Conservation (phyloP, 2,113 vertebrate genomes). For the rabbit (Oryctolagus cuniculus) region DNA sequence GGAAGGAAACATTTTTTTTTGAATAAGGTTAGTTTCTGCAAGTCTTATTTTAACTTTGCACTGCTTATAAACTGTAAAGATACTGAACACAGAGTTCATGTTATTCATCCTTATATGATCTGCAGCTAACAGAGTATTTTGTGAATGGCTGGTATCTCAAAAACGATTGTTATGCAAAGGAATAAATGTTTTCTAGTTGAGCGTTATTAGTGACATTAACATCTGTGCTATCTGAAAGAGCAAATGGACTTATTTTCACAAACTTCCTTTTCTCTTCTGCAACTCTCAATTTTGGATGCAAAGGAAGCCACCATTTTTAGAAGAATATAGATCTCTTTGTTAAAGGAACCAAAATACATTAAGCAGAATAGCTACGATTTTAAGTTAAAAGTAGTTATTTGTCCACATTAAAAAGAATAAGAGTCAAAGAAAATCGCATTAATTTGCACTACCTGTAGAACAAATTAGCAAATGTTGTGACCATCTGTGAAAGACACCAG, state of each 20-base stretch:
- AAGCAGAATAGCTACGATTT: slow-evolving; percentile 24
- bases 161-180: background rate
- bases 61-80: background rate
- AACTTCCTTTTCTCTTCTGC: background rate
- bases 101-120: background rate
- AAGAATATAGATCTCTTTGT: slow-evolving; percentile 27
- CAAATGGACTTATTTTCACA: slow-evolving; percentile 8
- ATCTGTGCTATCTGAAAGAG: background rate
- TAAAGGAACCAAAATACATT: slow-evolving; percentile 51
- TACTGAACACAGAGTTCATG: background rate
- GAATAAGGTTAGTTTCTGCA: background rate
- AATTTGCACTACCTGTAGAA: slow-evolving; percentile 76
- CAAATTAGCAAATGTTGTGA: slow-evolving; percentile 76
- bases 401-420: slow-evolving; percentile 66
- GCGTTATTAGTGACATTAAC: background rate
- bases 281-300: background rate
- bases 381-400: slow-evolving; percentile 60
- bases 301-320: slow-evolving; percentile 37
- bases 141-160: background rate
- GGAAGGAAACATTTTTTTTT: too few relatives aligned
- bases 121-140: background rate
- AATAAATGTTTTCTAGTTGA: slow-evolving; percentile 32
- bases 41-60: background rate
- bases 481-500: slow-evolving; percentile 78
- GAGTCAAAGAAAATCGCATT: slow-evolving; percentile 64